Evolutionary conservation across 1,140 invertebrate genomes (phyloP).

Genomic region (Cherax destructor): DNA sequence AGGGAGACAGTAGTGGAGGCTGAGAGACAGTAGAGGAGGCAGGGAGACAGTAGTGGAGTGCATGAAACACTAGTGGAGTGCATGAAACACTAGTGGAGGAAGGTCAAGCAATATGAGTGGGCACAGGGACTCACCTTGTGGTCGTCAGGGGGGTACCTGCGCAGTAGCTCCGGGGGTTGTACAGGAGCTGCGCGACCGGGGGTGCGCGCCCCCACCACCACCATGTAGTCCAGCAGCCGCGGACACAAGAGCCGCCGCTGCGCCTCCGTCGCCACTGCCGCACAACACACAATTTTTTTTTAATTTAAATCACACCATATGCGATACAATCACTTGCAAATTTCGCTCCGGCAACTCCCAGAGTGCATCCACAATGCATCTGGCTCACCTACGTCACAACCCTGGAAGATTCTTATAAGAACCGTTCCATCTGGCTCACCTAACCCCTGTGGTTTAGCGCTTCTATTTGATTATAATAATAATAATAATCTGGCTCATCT

Average conservation of each 20-base stretch:
- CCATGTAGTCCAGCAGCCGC: constrained; percentile 91
- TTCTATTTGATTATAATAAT: too few species aligned
- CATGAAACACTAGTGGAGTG: too few species aligned
- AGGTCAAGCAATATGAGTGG: too few species aligned
- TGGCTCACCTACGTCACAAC: neutral
- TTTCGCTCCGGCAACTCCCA: too few species aligned
- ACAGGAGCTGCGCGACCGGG: constrained; percentile 82
- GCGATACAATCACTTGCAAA: neutral
- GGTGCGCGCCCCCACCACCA: constrained; percentile 93
- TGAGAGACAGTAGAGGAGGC: too few species aligned
- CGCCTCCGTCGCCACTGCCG: constrained; percentile 37
- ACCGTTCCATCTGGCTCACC: too few species aligned
- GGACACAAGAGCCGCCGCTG: constrained; percentile 79
- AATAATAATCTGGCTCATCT: too few species aligned
- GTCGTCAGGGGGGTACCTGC: constrained; percentile 97
- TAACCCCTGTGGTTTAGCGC: too few species aligned
- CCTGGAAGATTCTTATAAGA: neutral
- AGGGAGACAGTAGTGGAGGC: neutral
- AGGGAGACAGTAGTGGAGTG: too few species aligned
- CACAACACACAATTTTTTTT: neutral
- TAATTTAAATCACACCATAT: neutral
- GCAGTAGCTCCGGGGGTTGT: constrained; percentile 90
- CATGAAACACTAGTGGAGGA: too few species aligned
- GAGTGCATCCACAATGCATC: neutral
- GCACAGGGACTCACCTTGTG: constrained; percentile 80